These are phyloP conservation scores for Drosophila pallidifrons DNA, from an alignment of 1,140 invertebrate species.

Conservation along the genomic window DNA sequence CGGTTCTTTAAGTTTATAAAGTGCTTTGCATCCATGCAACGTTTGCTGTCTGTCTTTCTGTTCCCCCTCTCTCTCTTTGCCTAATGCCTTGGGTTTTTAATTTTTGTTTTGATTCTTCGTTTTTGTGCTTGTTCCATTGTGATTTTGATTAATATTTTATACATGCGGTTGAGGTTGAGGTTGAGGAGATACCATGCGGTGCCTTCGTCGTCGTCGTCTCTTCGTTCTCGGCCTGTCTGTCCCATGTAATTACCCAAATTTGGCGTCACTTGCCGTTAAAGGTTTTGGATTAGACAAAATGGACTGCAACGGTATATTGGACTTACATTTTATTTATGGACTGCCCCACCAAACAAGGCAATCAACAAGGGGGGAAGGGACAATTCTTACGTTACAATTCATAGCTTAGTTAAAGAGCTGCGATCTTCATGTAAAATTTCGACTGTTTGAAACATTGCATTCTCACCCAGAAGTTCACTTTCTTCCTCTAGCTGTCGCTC, in stretches of 20 bases:
- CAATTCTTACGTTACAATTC: background rate
- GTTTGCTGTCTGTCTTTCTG: constrained; percentile 26
- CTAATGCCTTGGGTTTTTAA: constrained; percentile 58
- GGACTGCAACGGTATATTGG: constrained; percentile 60
- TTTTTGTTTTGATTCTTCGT: constrained; percentile 71
- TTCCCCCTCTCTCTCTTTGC: background rate
- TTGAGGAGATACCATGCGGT: constrained; percentile 58
- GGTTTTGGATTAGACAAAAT: constrained; percentile 49
- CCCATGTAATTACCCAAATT: constrained; percentile 78
- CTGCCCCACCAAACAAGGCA: constrained; percentile 26
- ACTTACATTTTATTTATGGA: constrained; percentile 68
- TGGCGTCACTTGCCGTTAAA: constrained; percentile 79
- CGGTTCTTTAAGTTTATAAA: constrained; percentile 68
- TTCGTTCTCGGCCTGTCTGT: constrained; percentile 16
- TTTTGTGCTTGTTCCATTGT: constrained; percentile 56
- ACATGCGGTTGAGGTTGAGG: constrained; percentile 51
- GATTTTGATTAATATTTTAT: constrained; percentile 79
- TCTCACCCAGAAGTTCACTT: constrained; percentile 15
- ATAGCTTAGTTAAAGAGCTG: background rate
- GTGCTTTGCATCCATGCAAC: constrained; percentile 78
- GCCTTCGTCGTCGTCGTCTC: constrained; percentile 24
- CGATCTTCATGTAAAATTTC: constrained; percentile 33
- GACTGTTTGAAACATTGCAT: constrained; percentile 40
- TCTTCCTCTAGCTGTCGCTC: constrained; percentile 38
- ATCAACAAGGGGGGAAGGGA: background rate